Base-by-base conservation (phyloP, 2,113 vertebrate genomes). In the Trogon surrucura region DNA sequence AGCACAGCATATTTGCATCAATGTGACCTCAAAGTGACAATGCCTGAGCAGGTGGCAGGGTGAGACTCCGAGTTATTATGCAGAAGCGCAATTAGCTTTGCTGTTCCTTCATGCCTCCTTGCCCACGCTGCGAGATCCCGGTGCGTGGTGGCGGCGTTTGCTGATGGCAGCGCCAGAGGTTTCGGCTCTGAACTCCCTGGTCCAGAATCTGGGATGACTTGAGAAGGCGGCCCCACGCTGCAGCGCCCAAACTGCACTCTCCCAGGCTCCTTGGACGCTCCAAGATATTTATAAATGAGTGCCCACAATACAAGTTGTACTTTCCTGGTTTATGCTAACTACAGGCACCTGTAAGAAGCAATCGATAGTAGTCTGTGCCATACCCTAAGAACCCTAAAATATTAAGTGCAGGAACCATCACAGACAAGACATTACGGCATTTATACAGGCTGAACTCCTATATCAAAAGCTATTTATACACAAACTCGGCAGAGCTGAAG, bases 331-430 rank as follows among this genome's bases (percentile, higher is more conserved):
- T 85, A 75, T 36, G 80, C 74, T 84, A 92, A 91, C 96, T 92
- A 71, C 93, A 88, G 91, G 80, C 95, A 97, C 80, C 88, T 84
- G 7, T 71, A 74, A 91, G 92, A 34, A 89, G 61, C 10, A 0
- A 97, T 97, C 94, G 61, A 93, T 95, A 95, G 47, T 0, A 80
- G 94, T 89, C 94, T 95, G 89, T 84, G 93, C 91, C 93, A 92
- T 94, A 82, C 70, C 73, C 87, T 94, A 69, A 75, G 95, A 94
- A 95, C 91, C 94, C 96, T 69, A 92, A 95, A 95, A 92, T 60
- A 72, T 44, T 97, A 95, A 95, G 87, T 95, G 87, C 95, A 96
- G 95, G 95, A 97, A 92, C 91, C 80, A 80, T 65, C 91, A 44
- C 89, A 96, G 96, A 96, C 95, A 58, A 92, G 91, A 93, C 77